Percentiles rank a stretch among this genome's conserved stretches.
Evolutionary conservation across 2,888 invertebrate species (phyloP).

Genomic region (Dasysyrphus albostriatus): DNA sequence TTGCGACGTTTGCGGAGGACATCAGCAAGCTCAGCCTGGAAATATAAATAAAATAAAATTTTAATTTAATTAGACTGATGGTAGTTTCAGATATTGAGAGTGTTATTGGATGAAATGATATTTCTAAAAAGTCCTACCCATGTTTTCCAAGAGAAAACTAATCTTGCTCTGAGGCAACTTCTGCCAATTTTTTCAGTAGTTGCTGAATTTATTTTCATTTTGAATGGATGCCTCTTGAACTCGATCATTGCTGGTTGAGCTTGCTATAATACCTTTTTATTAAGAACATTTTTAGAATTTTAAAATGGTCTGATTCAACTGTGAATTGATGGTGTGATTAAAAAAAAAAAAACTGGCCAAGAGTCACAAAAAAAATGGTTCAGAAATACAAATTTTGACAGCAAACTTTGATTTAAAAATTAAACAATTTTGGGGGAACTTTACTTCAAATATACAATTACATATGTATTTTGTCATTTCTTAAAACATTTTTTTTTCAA

Average conservation of each 20-base stretch:
- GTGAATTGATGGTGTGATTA: constrained; percentile 1
- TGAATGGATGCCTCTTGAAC: constrained; percentile 82
- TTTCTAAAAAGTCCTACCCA: constrained; percentile 79
- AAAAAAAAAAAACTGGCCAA: neutral
- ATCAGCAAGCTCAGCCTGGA: constrained; percentile 90
- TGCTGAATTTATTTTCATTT: constrained; percentile 80
- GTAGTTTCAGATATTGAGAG: neutral
- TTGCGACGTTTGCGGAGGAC: constrained; percentile 88
- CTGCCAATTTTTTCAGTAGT: constrained; percentile 80
- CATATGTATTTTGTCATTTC: no score
- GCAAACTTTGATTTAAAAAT: no score
- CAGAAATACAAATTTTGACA: neutral
- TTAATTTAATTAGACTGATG: neutral
- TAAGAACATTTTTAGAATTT: neutral
- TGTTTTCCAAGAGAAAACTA: constrained; percentile 83
- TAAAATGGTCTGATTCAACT: neutral
- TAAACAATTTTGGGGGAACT: no score
- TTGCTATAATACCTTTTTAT: neutral
- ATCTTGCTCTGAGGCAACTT: constrained; percentile 81
- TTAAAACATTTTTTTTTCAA: neutral
- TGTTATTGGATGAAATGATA: neutral
- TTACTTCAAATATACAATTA: no score
- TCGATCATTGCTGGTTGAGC: constrained; percentile 79
- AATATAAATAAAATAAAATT: constrained; percentile 5
- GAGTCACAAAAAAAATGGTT: neutral